Evolutionary conservation across 2,888 invertebrate species (phyloP), one percentile per base, ranked within the genome.

Genomic region (Crioceris asparagi): DNA sequence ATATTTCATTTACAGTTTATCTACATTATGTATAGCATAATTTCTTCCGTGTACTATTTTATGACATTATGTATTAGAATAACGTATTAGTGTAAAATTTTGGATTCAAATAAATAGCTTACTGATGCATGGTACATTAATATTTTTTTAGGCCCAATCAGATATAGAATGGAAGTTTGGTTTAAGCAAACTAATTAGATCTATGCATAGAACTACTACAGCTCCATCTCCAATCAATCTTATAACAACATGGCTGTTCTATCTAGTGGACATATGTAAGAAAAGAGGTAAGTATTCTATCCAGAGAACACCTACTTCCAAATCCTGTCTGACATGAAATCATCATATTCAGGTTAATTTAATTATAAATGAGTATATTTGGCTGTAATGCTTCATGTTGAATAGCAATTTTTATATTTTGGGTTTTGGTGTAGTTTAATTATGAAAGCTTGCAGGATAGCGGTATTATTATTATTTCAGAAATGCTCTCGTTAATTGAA

Each of bases 101-200:
- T n/a, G n/a, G n/a, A n/a, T n/a, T n/a, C n/a, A n/a, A n/a, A n/a
- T n/a, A n/a, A n/a, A n/a, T n/a, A n/a, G n/a, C n/a, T n/a, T n/a
- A n/a, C n/a, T n/a, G n/a, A n/a, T n/a, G n/a, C n/a, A n/a, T n/a
- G n/a, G n/a, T n/a, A n/a, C n/a, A n/a, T n/a, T n/a, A n/a, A n/a
- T 31, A 29, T 32, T 42, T 43, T 29, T 49, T 48, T 77, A 94
- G 79, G 96, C 96, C 23, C 96, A 97, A 78, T 97, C 97, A 30
- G 98, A 98, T 68, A 96, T 93, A 55, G 98, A 99, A 68, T 98
- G 98, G 98, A 98, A 98, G 69, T 99, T 94, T 63, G 97, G 98
- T 17, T 68, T 98, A 57, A 97, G 97, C 36, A 98, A 98, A 67
- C 73, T 98, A 59, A 94, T 98, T 61, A 75, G 97, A 49, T 94